These are phyloP conservation scores for Leptinotarsa lineolata DNA, from an alignment of 1,140 invertebrate genomes.

Conservation along the genomic window DNA sequence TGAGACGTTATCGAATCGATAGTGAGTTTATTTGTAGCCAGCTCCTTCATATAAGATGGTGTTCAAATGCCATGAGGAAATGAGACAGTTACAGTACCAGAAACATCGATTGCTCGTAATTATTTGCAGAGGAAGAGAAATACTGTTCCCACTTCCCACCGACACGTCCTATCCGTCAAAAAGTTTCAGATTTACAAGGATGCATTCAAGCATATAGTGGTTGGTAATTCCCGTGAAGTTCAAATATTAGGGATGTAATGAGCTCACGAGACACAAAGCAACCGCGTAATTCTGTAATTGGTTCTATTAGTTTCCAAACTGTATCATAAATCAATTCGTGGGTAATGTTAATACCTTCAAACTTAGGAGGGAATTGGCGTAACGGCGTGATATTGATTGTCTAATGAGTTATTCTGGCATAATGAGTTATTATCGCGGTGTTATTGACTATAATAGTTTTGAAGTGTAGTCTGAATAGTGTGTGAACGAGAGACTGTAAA, in stretches of 20 bases:
- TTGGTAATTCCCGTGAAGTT: background rate
- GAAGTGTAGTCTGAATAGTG: background rate
- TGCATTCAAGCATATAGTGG: constrained; percentile 1
- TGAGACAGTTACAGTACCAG: no score
- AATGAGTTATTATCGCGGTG: background rate
- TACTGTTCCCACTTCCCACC: no score
- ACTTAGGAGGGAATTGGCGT: background rate
- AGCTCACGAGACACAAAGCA: constrained; percentile 5
- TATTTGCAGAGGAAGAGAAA: no score
- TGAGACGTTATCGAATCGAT: no score
- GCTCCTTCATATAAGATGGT: no score
- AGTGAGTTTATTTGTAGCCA: no score
- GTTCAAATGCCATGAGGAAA: no score
- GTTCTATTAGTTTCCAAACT: constrained; percentile 15
- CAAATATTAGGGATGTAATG: background rate
- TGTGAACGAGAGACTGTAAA: background rate
- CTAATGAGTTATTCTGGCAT: background rate
- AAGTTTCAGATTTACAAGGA: no score
- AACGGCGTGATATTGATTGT: constrained; percentile 9
- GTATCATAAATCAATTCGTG: constrained; percentile 16
- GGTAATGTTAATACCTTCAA: constrained; percentile 5
- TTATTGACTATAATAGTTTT: constrained; percentile 1
- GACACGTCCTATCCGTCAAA: no score
- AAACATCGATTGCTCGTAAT: no score
- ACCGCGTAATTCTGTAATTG: constrained; percentile 18